Evolutionary conservation across 2,888 invertebrate genomes (phyloP).

Genomic region (Eristalis intricaria): DNA sequence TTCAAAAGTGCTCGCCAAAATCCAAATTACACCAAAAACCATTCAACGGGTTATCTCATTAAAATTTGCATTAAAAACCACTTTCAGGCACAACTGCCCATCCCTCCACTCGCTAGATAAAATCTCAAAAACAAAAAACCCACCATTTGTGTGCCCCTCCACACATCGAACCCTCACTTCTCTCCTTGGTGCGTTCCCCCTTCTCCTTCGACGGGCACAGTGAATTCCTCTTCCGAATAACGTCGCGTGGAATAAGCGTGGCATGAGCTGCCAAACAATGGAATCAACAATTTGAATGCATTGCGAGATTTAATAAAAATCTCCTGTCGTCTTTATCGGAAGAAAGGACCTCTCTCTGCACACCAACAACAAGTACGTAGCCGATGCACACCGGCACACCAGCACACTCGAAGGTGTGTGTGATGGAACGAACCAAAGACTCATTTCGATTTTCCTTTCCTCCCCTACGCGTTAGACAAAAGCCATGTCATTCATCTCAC

Average conservation of each 20-base stretch:
- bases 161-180: background rate
- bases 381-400: conserved; percentile 12
- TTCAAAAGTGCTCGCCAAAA: background rate
- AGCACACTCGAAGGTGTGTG: conserved; percentile 48
- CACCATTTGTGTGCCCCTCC: background rate
- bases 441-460: conserved; percentile 32
- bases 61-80: conserved; percentile 1
- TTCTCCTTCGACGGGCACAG: conserved; percentile 6
- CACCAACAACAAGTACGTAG: conserved; percentile 41
- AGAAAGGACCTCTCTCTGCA: conserved; percentile 41
- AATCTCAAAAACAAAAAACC: background rate
- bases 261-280: conserved; percentile 72
- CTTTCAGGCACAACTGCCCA: background rate
- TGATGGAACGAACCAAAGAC: conserved; percentile 36
- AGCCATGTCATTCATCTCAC: conserved; percentile 58
- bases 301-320: conserved; percentile 63
- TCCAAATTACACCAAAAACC: background rate
- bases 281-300: conserved; percentile 67
- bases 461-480: conserved; percentile 60
- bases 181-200: background rate
- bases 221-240: conserved; percentile 37
- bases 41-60: background rate
- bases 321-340: conserved; percentile 53
- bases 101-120: background rate
- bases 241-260: conserved; percentile 75